Conservation (phyloP, 2,797 vertebrate species). For the Phataginus tricuspis region DNA sequence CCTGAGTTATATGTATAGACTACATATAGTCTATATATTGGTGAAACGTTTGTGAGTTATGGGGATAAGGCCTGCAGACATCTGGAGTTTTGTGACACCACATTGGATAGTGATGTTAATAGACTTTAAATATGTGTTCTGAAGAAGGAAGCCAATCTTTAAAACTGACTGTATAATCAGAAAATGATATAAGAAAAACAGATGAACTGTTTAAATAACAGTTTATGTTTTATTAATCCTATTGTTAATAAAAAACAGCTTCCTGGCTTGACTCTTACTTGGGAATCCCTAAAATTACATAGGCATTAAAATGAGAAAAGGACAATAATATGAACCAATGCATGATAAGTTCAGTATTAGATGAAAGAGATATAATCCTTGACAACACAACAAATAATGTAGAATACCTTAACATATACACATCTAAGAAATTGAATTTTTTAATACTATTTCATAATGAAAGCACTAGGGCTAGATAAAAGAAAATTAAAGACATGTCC, state of each 20-base stretch:
- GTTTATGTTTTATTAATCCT: neutral
- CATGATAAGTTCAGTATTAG: neutral
- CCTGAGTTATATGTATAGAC: no score
- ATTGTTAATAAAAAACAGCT: neutral
- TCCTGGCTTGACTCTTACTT: neutral
- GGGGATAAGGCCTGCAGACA: rapidly evolving
- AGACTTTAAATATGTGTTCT: neutral
- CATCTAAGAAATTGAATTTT: neutral
- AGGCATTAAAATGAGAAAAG: neutral
- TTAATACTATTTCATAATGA: neutral
- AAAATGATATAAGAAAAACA: neutral
- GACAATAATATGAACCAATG: neutral
- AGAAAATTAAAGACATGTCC: neutral
- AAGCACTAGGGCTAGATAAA: neutral
- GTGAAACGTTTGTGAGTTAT: neutral
- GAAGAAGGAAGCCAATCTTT: neutral
- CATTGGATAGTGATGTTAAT: neutral
- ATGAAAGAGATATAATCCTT: neutral
- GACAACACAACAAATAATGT: neutral
- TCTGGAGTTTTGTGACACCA: neutral
- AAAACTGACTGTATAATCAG: neutral
- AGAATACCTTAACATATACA: neutral
- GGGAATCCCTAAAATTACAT: neutral
- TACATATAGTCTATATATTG: no score
- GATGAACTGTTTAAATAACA: neutral